A percentile compares a stretch with the other conserved stretches of the same genome.
Evolutionary conservation across 2,797 vertebrate genomes (phyloP).

Genomic region (Ceyx erithaca): DNA sequence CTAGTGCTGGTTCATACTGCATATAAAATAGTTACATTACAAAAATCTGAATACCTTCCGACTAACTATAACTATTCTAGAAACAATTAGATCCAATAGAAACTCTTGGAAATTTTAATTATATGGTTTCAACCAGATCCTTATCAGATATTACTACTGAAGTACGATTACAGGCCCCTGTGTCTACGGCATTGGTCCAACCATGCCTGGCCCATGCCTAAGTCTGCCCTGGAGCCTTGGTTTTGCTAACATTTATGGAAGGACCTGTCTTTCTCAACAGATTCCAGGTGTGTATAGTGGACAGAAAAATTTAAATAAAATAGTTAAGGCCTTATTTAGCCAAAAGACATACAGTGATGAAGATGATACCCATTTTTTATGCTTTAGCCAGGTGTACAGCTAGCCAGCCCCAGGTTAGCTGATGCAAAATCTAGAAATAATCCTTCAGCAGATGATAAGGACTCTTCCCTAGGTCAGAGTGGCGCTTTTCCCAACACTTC

Average conservation of each 20-base stretch:
- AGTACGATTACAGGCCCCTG: neutral
- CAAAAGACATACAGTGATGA: neutral
- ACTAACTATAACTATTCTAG: neutral
- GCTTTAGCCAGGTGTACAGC: neutral
- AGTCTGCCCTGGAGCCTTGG: neutral
- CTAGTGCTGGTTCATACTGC: neutral
- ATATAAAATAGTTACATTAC: neutral
- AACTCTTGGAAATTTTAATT: neutral
- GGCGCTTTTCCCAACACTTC: neutral
- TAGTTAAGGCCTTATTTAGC: neutral
- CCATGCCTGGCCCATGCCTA: fast-evolving
- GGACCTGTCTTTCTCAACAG: neutral
- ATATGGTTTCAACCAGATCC: neutral
- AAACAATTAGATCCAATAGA: neutral
- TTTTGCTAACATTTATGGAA: neutral
- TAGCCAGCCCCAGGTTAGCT: neutral
- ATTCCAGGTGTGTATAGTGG: neutral
- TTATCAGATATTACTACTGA: neutral
- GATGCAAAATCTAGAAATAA: neutral
- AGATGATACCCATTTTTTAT: neutral
- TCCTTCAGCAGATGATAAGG: neutral
- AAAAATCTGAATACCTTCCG: neutral
- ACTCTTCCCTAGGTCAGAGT: neutral
- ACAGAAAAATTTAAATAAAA: neutral
- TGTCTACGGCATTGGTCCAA: neutral